Conservation (phyloP, 2,113 vertebrate genomes). For the Hippocampus barbouri region DNA sequence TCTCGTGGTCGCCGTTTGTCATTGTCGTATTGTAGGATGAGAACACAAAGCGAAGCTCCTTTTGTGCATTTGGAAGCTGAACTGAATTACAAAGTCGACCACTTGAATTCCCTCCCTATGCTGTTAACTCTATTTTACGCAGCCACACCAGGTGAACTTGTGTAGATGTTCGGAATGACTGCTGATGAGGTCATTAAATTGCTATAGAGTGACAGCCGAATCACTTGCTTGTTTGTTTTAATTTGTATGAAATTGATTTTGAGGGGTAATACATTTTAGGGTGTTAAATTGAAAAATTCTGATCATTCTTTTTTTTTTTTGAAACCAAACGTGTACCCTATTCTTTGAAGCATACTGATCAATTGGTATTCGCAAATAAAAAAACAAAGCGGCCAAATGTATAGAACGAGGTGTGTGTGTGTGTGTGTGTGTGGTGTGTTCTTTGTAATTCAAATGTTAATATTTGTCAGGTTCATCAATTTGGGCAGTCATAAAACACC, state of each 20-base stretch:
- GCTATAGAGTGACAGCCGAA: background rate
- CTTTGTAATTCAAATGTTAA: background rate
- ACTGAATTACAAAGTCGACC: background rate
- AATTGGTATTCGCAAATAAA: conserved; percentile 76
- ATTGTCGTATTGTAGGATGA: conserved; percentile 60
- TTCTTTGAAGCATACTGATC: conserved; percentile 75
- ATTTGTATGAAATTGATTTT: background rate
- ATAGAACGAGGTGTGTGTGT: conserved; percentile 27
- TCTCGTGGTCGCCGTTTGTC: conserved; percentile 54
- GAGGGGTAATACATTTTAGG: conserved; percentile 25
- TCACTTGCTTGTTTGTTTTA: background rate
- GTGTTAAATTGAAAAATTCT: conserved; percentile 43
- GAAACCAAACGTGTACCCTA: conserved; percentile 63
- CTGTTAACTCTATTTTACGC: background rate
- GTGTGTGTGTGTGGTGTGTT: background rate
- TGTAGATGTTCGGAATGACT: background rate
- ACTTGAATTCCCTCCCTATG: background rate
- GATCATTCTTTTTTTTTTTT: conserved; percentile 31
- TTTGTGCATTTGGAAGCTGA: conserved; percentile 13
- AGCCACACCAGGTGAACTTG: background rate
- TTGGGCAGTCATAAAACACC: too few species aligned
- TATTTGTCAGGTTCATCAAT: too few species aligned
- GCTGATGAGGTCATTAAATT: background rate
- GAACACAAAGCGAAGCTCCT: conserved; percentile 27
- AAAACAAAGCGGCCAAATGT: conserved; percentile 67